Evolutionary conservation across 2,888 invertebrate species (phyloP).

Genomic region (Drosophila sordidapex): DNA sequence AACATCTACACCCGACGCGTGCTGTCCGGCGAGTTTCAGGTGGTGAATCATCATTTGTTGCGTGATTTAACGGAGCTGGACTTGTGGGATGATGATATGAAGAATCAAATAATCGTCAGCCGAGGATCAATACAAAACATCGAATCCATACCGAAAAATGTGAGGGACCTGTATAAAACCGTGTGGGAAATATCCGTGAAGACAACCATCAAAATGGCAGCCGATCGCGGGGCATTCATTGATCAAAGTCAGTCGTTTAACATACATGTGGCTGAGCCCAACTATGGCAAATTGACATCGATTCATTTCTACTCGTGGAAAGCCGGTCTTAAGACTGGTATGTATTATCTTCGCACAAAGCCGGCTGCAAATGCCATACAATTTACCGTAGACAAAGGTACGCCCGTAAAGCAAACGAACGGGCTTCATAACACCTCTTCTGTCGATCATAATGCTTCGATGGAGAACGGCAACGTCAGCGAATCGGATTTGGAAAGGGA

Average conservation of each 20-base stretch:
- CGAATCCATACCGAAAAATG: slow-evolving; percentile 92
- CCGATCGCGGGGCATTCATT: slow-evolving; percentile 98
- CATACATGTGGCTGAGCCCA: slow-evolving; percentile 97
- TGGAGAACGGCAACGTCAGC: slow-evolving; percentile 8
- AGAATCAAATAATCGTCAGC: slow-evolving; percentile 95
- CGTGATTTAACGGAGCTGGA: slow-evolving; percentile 95
- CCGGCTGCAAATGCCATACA: slow-evolving; percentile 98
- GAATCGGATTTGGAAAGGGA: slow-evolving; percentile 70
- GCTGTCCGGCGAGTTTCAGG: slow-evolving; percentile 97
- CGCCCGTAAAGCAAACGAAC: slow-evolving; percentile 83
- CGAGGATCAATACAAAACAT: slow-evolving; percentile 97
- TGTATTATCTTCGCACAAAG: slow-evolving; percentile 99
- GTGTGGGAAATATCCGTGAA: slow-evolving; percentile 99
- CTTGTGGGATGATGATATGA: slow-evolving; percentile 98
- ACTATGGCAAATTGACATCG: slow-evolving; percentile 96
- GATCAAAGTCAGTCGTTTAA: slow-evolving; percentile 99
- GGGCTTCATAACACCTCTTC: slow-evolving; percentile 29
- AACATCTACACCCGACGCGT: slow-evolving; percentile 98
- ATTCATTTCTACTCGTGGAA: slow-evolving; percentile 99
- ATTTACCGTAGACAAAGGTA: slow-evolving; percentile 97
- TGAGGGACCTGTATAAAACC: slow-evolving; percentile 96
- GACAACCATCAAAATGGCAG: slow-evolving; percentile 97
- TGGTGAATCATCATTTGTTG: slow-evolving; percentile 98
- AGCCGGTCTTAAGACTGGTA: slow-evolving; percentile 98
- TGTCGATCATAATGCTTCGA: slow-evolving; percentile 19